Percentiles rank a stretch among this genome's conserved stretches.
Evolutionary conservation across 2,888 invertebrate species (phyloP).

Genomic region (Hedya salicella): DNA sequence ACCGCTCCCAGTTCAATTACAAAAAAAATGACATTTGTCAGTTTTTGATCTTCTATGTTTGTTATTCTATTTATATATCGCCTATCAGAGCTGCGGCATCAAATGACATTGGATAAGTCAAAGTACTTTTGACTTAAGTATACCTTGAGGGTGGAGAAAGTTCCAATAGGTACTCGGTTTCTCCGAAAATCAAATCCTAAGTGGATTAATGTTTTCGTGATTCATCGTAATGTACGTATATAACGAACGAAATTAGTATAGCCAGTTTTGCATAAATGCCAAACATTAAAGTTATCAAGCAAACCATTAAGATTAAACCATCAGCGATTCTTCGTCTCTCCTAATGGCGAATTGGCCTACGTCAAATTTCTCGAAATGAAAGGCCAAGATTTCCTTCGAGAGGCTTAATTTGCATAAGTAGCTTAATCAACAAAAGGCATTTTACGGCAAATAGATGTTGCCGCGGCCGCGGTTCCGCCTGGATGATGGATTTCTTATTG

Average conservation of each 20-base stretch:
- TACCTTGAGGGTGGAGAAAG: too few species aligned
- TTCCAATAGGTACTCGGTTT: too few species aligned
- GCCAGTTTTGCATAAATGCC: neutral
- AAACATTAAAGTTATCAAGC: conserved; percentile 45
- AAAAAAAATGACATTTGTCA: neutral
- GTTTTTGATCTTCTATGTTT: too few species aligned
- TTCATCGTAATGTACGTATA: too few species aligned
- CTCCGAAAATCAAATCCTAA: too few species aligned
- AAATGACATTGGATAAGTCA: too few species aligned
- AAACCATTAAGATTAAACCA: conserved; percentile 47
- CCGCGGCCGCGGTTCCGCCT: conserved; percentile 1
- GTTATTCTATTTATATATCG: too few species aligned
- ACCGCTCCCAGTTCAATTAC: conserved; percentile 1
- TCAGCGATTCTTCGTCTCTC: conserved; percentile 48
- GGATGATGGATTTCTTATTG: conserved; percentile 36
- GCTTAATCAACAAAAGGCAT: conserved; percentile 46
- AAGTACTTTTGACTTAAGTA: too few species aligned
- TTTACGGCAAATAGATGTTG: conserved; percentile 36
- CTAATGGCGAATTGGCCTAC: conserved; percentile 50
- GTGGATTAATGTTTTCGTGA: too few species aligned
- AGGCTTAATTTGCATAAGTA: conserved; percentile 50
- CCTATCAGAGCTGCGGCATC: too few species aligned
- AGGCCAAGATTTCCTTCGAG: conserved; percentile 45
- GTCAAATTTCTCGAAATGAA: conserved; percentile 46
- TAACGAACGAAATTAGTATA: too few species aligned